phyloP scores from a whole-genome alignment of 2,888 invertebrate genomes.

The Steinernema hermaphroditum region DNA sequence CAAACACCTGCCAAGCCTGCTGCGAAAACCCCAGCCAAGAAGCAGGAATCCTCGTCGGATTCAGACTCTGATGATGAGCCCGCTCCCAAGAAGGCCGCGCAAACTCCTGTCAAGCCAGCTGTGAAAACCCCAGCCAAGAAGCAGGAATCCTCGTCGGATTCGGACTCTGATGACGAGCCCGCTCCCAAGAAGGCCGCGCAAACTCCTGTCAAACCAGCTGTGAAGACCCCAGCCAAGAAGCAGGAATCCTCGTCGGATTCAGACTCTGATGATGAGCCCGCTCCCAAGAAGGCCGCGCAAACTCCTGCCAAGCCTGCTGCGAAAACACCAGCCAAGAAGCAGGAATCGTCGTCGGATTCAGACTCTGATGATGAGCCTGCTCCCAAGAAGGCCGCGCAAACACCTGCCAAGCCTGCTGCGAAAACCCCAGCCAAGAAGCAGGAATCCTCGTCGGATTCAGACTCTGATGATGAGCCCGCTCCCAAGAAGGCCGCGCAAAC shows the following conservation, averaged over 20 bases:
- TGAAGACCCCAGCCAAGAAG: not conserved
- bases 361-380: not conserved
- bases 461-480: slow-evolving; percentile 11
- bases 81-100: no score
- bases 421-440: not conserved
- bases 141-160: not conserved
- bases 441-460: not conserved
- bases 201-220: not conserved
- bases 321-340: not conserved
- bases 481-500: not conserved
- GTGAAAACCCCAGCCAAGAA: no score
- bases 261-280: not conserved
- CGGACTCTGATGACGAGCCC: not conserved
- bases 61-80: not conserved
- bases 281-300: not conserved
- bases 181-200: not conserved
- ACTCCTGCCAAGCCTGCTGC: not conserved
- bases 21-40: no score
- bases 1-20: no score
- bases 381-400: no score
- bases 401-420: no score
- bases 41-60: not conserved
- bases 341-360: not conserved
- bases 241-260: not conserved
- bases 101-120: no score